Percentiles rank a stretch among this genome's conserved stretches.
phyloP scores from a whole-genome alignment of 2,888 invertebrate species.

The Leptothorax acervorum region DNA sequence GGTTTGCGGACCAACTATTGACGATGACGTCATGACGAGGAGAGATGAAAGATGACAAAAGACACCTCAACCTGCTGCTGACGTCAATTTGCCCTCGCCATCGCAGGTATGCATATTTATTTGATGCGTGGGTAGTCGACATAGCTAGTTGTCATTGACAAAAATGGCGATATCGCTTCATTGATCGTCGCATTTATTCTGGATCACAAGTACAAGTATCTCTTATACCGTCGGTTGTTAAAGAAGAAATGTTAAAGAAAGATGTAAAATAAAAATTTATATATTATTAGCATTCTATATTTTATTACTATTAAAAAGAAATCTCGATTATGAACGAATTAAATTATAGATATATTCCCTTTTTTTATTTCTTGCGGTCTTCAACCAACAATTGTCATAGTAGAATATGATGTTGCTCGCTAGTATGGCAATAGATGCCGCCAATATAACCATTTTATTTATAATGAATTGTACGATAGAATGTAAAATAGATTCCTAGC shows the following conservation, averaged over 20 bases:
- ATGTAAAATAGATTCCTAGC: not conserved
- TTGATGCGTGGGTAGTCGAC: conserved; percentile 25
- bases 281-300: not conserved
- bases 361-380: not conserved
- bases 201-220: not conserved
- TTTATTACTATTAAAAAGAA: not conserved
- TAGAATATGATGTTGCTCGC: conserved; percentile 1
- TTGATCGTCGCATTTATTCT: conserved; percentile 20
- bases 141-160: conserved; percentile 15
- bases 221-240: conserved; percentile 33
- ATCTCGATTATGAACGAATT: not conserved
- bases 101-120: conserved; percentile 37
- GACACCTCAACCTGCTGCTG: conserved; percentile 53
- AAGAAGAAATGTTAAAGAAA: not conserved
- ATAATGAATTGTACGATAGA: not conserved
- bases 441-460: not conserved
- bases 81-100: conserved; percentile 56
- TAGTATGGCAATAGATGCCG: not conserved
- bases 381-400: conserved; percentile 21
- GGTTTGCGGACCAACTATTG: conserved; percentile 7
- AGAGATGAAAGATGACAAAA: conserved; percentile 38
- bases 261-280: not conserved
- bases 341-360: not conserved
- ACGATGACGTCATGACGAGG: conserved; percentile 41
- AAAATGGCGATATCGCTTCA: conserved; percentile 31